Evolutionary conservation across 2,888 invertebrate genomes (phyloP).

Genomic region (Cryptops parisi): DNA sequence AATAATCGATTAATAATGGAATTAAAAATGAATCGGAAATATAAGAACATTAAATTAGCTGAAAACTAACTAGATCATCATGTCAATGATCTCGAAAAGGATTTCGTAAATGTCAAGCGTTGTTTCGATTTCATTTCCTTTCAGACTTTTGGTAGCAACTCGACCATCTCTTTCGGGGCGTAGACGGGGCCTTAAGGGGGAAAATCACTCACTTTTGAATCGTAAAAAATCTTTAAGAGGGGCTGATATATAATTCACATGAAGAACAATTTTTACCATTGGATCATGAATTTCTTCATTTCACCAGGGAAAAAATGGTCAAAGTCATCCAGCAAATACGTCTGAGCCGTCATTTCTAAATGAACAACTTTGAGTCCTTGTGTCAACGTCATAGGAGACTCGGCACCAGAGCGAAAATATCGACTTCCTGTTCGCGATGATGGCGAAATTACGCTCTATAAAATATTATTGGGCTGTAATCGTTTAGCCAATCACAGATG

Average conservation of each 20-base stretch:
- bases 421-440: neutral
- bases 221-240: neutral
- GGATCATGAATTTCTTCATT: neutral
- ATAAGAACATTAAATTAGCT: too few species aligned
- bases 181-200: neutral
- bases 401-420: neutral
- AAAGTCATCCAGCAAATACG: slow-evolving; percentile 4
- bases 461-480: neutral
- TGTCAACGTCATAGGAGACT: too few species aligned
- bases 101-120: neutral
- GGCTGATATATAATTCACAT: neutral
- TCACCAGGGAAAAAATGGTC: neutral
- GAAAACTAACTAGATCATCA: neutral
- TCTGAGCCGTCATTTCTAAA: slow-evolving; percentile 4
- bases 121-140: neutral
- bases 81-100: slow-evolving; percentile 1
- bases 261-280: neutral
- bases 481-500: too few species aligned
- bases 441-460: neutral
- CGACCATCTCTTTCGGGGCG: slow-evolving; percentile 2
- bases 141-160: neutral
- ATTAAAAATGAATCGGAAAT: too few species aligned
- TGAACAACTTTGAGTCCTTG: too few species aligned
- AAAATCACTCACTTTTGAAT: neutral
- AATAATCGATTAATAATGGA: too few species aligned